phyloP scores from a whole-genome alignment of 2,797 vertebrate species.

The Neoniphon sammara region DNA sequence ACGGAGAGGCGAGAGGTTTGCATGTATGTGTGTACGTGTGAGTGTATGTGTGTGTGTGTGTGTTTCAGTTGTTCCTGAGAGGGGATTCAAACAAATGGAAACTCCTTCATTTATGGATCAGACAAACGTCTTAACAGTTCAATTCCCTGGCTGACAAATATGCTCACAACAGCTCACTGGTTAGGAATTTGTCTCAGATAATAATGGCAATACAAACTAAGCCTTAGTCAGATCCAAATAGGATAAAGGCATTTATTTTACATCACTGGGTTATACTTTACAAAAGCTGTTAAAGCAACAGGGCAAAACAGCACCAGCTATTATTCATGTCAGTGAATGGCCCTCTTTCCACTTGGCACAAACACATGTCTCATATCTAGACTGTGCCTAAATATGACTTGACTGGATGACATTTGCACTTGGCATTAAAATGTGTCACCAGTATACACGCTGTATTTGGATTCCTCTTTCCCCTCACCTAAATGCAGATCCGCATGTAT shows the following conservation, averaged over 20 bases:
- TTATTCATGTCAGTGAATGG: neutral
- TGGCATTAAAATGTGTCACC: no score
- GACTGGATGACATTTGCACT: no score
- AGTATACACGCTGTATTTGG: no score
- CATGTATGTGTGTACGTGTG: slow-evolving; percentile 24
- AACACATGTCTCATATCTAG: no score
- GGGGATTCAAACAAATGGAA: slow-evolving; percentile 39
- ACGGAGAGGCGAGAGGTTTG: slow-evolving; percentile 49
- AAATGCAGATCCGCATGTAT: no score
- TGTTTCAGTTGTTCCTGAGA: slow-evolving; percentile 25
- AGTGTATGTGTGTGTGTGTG: slow-evolving; percentile 12
- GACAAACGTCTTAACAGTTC: slow-evolving; percentile 36
- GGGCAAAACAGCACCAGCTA: neutral
- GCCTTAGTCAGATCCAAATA: neutral
- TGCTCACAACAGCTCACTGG: neutral
- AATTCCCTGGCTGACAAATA: slow-evolving; percentile 25
- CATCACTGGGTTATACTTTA: slow-evolving; percentile 26
- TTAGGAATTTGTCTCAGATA: neutral
- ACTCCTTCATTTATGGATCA: slow-evolving; percentile 38
- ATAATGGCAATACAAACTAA: no score
- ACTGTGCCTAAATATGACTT: no score
- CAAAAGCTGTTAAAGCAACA: slow-evolving; percentile 13
- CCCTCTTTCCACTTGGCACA: neutral
- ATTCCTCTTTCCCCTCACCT: no score
- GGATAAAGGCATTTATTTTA: slow-evolving; percentile 19